Conservation (phyloP, 2,113 vertebrate genomes). For the Catharus bicknelli region DNA sequence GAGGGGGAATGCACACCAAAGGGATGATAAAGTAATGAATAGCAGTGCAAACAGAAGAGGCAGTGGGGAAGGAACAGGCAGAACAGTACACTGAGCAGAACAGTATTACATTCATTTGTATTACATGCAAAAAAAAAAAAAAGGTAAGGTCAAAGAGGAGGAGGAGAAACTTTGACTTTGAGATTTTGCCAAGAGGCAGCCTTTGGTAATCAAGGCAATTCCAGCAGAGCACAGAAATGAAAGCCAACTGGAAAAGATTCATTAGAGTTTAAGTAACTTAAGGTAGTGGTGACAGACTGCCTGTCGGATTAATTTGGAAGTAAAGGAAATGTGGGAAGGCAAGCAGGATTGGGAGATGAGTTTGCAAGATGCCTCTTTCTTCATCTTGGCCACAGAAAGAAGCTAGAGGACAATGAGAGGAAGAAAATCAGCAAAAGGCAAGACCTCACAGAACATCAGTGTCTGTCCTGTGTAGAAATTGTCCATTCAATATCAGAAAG, state of each 20-base stretch:
- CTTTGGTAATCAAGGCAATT: constrained; percentile 8
- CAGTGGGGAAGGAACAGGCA: neutral
- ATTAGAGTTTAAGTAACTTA: neutral
- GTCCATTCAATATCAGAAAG: neutral
- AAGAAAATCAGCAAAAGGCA: neutral
- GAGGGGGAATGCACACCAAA: neutral
- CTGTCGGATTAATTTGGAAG: neutral
- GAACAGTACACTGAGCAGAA: neutral
- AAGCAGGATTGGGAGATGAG: neutral
- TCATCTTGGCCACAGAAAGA: neutral
- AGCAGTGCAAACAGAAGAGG: constrained; percentile 22
- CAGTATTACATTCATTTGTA: neutral
- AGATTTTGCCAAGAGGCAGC: neutral
- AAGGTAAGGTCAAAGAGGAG: neutral
- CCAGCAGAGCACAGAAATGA: neutral
- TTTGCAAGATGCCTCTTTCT: neutral
- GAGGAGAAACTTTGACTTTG: constrained; percentile 12
- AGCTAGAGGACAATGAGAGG: neutral
- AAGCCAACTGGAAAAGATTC: constrained; percentile 16
- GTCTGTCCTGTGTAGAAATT: neutral
- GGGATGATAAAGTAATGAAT: neutral
- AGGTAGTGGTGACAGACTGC: neutral
- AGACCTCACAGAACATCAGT: neutral
- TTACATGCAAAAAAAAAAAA: neutral
- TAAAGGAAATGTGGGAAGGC: neutral